phyloP scores from a whole-genome alignment of 2,113 vertebrate species.

The Syngnathus typhle region DNA sequence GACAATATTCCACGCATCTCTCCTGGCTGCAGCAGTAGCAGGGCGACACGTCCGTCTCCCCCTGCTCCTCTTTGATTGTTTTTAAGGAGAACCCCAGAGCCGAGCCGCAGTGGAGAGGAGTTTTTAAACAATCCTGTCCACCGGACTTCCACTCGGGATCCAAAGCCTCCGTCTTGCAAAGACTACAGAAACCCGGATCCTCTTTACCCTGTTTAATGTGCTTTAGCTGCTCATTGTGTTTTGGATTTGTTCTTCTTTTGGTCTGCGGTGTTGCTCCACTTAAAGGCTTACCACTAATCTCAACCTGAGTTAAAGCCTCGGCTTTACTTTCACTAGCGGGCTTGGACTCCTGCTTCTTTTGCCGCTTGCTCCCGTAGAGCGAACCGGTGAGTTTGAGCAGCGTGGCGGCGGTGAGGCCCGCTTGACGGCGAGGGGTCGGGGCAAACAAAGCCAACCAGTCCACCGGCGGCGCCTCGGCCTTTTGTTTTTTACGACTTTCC shows the following conservation, averaged over 20 bases:
- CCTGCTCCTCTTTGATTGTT: constrained; percentile 72
- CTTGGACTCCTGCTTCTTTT: constrained; percentile 62
- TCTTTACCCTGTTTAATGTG: constrained; percentile 50
- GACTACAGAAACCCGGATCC: constrained; percentile 66
- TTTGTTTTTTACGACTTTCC: constrained; percentile 51
- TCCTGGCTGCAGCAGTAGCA: constrained; percentile 78
- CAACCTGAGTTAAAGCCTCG: constrained; percentile 59
- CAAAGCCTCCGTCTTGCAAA: constrained; percentile 74
- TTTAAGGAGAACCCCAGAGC: constrained; percentile 65
- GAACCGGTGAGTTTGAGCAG: constrained; percentile 88
- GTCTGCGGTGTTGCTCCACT: constrained; percentile 50
- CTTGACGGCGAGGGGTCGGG: constrained; percentile 87
- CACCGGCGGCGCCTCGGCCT: constrained; percentile 41
- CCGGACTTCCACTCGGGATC: constrained; percentile 54
- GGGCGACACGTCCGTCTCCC: constrained; percentile 69
- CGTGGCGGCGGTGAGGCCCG: constrained; percentile 89
- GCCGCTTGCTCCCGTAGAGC: constrained; percentile 66
- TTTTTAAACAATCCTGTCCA: constrained; percentile 52
- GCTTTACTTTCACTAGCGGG: constrained; percentile 53
- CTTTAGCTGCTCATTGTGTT: constrained; percentile 56
- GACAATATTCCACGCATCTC: constrained; percentile 78
- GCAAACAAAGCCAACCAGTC: constrained; percentile 66
- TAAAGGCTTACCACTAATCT: constrained; percentile 52
- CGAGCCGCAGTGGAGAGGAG: constrained; percentile 54
- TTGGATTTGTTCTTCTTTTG: constrained; percentile 44